These are phyloP conservation scores for Dryas iulia DNA, from an alignment of 1,140 invertebrate genomes.

Conservation along the genomic window DNA sequence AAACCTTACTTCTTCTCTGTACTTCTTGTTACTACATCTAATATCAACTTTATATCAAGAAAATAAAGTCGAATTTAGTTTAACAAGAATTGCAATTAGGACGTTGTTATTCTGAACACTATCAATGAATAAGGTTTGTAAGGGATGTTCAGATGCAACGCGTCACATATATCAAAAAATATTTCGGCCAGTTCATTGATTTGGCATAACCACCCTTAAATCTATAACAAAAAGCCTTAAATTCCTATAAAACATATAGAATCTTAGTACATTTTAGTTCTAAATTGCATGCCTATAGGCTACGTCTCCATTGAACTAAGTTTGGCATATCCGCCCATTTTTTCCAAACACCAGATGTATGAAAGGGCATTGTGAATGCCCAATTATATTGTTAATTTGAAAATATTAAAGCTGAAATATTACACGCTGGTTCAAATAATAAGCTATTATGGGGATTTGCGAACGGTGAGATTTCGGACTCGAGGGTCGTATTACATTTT, in stretches of 20 bases:
- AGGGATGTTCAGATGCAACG: slow-evolving; percentile 77
- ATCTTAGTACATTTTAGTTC: not conserved
- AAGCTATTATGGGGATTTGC: slow-evolving; percentile 62
- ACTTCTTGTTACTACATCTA: slow-evolving; percentile 16
- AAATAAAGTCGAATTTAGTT: slow-evolving; percentile 22
- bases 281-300: slow-evolving; percentile 56
- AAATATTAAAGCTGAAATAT: slow-evolving; percentile 76
- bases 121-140: slow-evolving; percentile 66
- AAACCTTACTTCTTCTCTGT: slow-evolving; percentile 45
- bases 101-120: slow-evolving; percentile 38
- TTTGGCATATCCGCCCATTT: slow-evolving; percentile 77
- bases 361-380: slow-evolving; percentile 68
- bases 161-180: slow-evolving; percentile 22
- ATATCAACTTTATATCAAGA: slow-evolving; percentile 15
- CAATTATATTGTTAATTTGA: slow-evolving; percentile 80
- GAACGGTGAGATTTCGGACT: slow-evolving; percentile 30
- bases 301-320: slow-evolving; percentile 64
- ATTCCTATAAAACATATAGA: not conserved
- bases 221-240: not conserved
- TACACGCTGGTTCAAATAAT: slow-evolving; percentile 70
- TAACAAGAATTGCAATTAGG: slow-evolving; percentile 21
- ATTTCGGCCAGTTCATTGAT: not conserved
- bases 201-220: not conserved
- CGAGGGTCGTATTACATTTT: slow-evolving; percentile 17
- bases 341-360: slow-evolving; percentile 72